Conservation (phyloP, 2,113 vertebrate genomes). For the Junco hyemalis region DNA sequence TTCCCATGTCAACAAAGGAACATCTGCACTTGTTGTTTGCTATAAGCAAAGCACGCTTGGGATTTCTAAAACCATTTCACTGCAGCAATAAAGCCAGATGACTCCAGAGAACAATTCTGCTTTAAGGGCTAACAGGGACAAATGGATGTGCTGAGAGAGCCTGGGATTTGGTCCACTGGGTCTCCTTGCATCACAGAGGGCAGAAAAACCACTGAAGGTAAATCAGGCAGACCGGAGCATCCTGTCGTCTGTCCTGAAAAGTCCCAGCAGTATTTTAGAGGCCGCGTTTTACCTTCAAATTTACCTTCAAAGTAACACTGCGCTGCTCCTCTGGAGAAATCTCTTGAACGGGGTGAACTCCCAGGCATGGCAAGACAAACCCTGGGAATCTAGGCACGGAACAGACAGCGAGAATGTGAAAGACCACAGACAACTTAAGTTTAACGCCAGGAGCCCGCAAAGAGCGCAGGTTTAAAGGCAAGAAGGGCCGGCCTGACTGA, state of each 20-base stretch:
- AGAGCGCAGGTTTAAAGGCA: too few species aligned
- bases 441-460: not conserved
- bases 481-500: not conserved
- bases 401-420: not conserved
- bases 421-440: rapidly evolving
- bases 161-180: not conserved
- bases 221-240: not conserved
- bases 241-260: not conserved
- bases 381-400: slow-evolving; percentile 77
- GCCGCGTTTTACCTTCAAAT: slow-evolving; percentile 74
- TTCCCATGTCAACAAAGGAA: not conserved
- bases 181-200: not conserved
- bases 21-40: not conserved
- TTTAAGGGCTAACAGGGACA: not conserved
- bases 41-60: not conserved
- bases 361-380: slow-evolving; percentile 88
- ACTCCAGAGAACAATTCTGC: not conserved
- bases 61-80: not conserved
- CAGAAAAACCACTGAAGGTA: not conserved
- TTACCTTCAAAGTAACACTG: slow-evolving; percentile 83
- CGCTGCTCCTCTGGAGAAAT: slow-evolving; percentile 76
- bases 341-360: slow-evolving; percentile 90
- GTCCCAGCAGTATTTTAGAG: not conserved
- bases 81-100: not conserved
- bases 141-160: not conserved